Conservation (phyloP, 2,888 invertebrate species). For the Brenthis daphne region DNA sequence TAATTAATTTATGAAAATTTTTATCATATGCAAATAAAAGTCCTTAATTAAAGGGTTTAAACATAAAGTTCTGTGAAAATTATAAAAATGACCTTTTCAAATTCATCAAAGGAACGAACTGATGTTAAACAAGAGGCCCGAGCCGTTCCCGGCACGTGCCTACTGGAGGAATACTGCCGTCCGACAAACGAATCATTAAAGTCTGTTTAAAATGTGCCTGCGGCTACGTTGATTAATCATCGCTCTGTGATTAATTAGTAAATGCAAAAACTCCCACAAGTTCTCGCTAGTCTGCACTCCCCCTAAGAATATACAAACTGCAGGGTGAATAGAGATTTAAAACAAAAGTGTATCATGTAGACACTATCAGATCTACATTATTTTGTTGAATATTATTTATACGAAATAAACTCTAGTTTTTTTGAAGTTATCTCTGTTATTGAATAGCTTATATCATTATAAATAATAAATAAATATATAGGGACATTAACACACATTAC, state of each 20-base stretch:
- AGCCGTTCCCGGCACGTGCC: conserved; percentile 60
- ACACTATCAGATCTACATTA: conserved; percentile 37
- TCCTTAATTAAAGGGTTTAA: conserved; percentile 10
- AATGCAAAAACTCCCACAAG: conserved; percentile 28
- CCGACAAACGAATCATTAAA: conserved; percentile 74
- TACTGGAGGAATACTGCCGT: conserved; percentile 59
- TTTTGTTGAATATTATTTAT: conserved; percentile 31
- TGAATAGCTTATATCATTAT: no score
- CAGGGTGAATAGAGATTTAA: conserved; percentile 36
- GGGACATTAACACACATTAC: no score
- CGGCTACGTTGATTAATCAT: conserved; percentile 73
- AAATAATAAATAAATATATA: no score
- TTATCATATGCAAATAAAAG: conserved; percentile 2
- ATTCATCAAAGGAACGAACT: conserved; percentile 55
- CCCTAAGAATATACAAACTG: conserved; percentile 35
- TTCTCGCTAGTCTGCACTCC: conserved; percentile 32
- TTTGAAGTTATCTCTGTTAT: no score
- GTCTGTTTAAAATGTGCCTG: conserved; percentile 65
- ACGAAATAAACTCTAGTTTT: not conserved
- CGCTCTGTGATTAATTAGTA: conserved; percentile 64
- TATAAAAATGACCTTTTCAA: conserved; percentile 23
- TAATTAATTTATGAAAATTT: not conserved
- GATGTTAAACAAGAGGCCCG: conserved; percentile 55
- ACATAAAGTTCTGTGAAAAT: conserved; percentile 15
- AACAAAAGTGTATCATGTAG: conserved; percentile 41